These are phyloP conservation scores for Okapia johnstoni DNA, from an alignment of 2,113 vertebrate genomes.

Conservation along the genomic window DNA sequence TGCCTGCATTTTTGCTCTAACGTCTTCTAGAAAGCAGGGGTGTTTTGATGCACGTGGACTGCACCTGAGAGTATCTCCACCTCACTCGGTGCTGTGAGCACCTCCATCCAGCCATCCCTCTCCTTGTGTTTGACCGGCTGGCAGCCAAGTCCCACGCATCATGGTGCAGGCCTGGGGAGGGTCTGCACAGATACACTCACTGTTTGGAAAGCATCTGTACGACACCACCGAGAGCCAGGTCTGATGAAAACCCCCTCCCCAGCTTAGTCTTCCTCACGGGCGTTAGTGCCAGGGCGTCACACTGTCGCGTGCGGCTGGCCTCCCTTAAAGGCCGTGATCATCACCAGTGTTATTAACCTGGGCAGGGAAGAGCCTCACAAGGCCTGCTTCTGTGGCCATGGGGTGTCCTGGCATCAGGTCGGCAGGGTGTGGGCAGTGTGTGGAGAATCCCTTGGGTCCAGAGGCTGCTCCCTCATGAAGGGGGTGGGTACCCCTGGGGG, in stretches of 20 bases:
- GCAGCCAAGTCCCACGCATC: rapidly evolving
- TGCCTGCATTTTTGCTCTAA: background rate
- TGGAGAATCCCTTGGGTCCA: background rate
- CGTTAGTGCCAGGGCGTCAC: background rate
- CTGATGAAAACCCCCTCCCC: background rate
- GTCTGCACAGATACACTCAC: background rate
- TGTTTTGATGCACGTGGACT: background rate
- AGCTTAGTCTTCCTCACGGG: too few relatives aligned
- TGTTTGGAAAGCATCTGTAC: background rate
- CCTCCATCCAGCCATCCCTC: background rate
- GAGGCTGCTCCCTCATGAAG: background rate
- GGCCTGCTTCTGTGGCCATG: background rate
- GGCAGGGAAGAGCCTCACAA: background rate
- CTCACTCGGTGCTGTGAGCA: background rate
- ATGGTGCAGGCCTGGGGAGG: background rate
- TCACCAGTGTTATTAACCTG: background rate
- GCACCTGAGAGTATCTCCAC: background rate
- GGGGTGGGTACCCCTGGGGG: background rate
- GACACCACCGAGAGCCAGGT: rapidly evolving
- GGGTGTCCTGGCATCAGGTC: background rate
- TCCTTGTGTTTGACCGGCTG: background rate
- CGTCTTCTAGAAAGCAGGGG: background rate
- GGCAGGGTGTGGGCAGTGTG: background rate
- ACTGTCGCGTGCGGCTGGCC: background rate
- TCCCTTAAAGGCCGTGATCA: background rate